phyloP scores from a whole-genome alignment of 2,797 vertebrate genomes.

The Calcarius lapponicus region DNA sequence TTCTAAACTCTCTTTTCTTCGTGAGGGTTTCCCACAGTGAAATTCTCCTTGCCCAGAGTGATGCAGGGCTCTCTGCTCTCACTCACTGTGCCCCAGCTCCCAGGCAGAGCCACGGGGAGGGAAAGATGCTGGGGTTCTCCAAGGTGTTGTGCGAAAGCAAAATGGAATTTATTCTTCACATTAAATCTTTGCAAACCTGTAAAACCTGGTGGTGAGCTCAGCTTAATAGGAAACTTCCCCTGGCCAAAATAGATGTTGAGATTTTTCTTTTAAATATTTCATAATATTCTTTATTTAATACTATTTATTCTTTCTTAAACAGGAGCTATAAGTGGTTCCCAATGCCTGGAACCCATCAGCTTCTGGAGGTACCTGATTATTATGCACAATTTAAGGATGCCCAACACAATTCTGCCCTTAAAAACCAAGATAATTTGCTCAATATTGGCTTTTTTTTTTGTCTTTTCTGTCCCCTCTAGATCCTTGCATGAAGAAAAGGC shows the following conservation, averaged over 20 bases:
- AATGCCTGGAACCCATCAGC: background rate
- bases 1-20: background rate
- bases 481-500: background rate
- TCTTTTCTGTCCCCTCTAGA: background rate
- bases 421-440: background rate
- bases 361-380: background rate
- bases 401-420: background rate
- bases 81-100: background rate
- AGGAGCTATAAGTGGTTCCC: background rate
- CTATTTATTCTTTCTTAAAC: background rate
- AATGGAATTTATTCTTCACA: background rate
- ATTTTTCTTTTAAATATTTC: background rate
- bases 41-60: background rate
- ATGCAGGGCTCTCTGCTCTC: background rate
- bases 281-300: background rate
- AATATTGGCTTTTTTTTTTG: background rate
- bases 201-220: background rate
- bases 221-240: background rate
- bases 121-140: background rate
- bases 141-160: background rate
- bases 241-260: background rate
- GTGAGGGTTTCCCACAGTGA: rapidly evolving
- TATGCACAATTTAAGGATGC: background rate
- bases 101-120: background rate
- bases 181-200: background rate